A percentile compares a stretch with the other conserved stretches of the same genome.
phyloP scores from a whole-genome alignment of 2,888 invertebrate species.

The Hirtodrosophila trivittata region DNA sequence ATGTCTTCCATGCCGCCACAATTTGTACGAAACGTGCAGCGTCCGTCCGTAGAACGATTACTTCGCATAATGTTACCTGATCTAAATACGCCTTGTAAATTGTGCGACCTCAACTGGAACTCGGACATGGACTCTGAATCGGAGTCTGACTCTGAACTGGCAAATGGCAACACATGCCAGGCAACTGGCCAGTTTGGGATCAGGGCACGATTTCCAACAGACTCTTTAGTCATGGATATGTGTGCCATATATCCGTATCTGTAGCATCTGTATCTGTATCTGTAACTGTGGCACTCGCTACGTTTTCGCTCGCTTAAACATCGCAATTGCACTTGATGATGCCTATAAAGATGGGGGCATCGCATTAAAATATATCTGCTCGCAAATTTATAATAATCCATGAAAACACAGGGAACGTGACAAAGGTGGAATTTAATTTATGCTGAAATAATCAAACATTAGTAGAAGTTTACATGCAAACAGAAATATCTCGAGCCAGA shows the following conservation, averaged over 20 bases:
- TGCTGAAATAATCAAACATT: conserved; percentile 3
- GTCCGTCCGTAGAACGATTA: conserved; percentile 60
- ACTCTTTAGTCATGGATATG: conserved; percentile 24
- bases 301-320: too few species aligned
- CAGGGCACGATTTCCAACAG: conserved; percentile 15
- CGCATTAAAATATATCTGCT: conserved; percentile 18
- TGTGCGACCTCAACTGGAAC: conserved; percentile 38
- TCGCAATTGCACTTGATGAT: conserved; percentile 62
- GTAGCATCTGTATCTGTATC: conserved; percentile 7
- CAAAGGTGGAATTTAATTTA: conserved; percentile 34
- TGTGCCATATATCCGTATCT: conserved; percentile 49
- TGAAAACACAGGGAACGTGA: conserved; percentile 66
- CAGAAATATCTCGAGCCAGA: neutral
- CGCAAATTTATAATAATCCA: conserved; percentile 67
- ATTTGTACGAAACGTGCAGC: conserved; percentile 69
- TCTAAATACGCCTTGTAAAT: conserved; percentile 57
- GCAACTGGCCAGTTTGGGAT: conserved; percentile 11
- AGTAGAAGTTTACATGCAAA: neutral
- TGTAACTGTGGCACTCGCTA: too few species aligned
- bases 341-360: too few species aligned
- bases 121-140: neutral
- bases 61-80: conserved; percentile 61
- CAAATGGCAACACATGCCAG: conserved; percentile 40
- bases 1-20: conserved; percentile 57
- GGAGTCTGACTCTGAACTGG: conserved; percentile 11